Percentiles rank a stretch among this genome's conserved stretches.
phyloP scores from a whole-genome alignment of 2,888 invertebrate genomes.

The Steromphala cineraria region DNA sequence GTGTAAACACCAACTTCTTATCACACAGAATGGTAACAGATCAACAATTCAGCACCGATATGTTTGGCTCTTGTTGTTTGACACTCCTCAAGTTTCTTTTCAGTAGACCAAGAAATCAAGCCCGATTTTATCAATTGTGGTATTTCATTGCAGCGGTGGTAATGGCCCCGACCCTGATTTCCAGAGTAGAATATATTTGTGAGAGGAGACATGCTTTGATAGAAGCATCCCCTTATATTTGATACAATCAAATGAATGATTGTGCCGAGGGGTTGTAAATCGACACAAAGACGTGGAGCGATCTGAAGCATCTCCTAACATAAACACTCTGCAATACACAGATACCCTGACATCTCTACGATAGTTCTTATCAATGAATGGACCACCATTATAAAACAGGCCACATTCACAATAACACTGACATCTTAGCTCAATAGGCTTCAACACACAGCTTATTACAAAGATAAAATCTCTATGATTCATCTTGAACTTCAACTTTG shows the following conservation, averaged over 20 bases:
- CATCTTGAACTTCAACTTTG: too few species aligned
- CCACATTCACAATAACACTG: too few species aligned
- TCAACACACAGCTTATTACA: too few species aligned
- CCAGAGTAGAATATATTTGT: neutral
- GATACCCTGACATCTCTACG: neutral
- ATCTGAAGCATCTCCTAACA: neutral
- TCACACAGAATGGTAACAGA: neutral
- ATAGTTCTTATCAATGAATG: too few species aligned
- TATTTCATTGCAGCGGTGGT: neutral
- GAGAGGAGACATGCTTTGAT: neutral
- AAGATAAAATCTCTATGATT: too few species aligned
- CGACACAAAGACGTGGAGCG: neutral
- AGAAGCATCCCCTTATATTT: neutral
- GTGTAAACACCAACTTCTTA: neutral
- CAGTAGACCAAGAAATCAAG: neutral
- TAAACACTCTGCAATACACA: neutral
- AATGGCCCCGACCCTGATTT: too few species aligned
- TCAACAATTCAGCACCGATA: neutral
- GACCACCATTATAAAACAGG: too few species aligned
- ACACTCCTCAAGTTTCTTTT: neutral
- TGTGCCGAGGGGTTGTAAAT: neutral
- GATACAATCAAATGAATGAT: neutral
- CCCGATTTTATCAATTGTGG: conserved; percentile 2
- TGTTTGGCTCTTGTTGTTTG: neutral
- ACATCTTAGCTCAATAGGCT: too few species aligned